phyloP scores from a whole-genome alignment of 2,113 vertebrate genomes.

The Eira barbara region DNA sequence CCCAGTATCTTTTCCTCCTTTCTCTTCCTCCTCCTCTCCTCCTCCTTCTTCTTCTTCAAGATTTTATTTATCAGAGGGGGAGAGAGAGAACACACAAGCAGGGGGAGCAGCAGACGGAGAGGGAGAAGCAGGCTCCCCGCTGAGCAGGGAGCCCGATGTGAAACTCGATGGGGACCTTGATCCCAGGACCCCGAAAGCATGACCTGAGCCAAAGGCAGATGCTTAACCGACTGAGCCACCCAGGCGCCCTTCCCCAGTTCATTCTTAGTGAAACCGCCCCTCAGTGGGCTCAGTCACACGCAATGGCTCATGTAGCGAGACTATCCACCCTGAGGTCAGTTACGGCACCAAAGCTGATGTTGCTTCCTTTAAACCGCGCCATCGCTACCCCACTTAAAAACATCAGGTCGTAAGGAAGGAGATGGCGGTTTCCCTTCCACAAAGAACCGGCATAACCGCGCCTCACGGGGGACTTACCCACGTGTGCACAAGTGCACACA shows the following conservation, averaged over 20 bases:
- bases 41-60: neutral
- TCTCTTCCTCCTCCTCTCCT: too few species aligned
- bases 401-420: neutral
- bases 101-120: too few species aligned
- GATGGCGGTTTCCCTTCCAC: neutral
- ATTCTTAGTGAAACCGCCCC: neutral
- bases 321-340: neutral
- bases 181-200: neutral
- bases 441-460: neutral
- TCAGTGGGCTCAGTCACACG: neutral
- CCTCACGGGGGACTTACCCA: rapidly evolving
- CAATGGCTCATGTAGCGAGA: rapidly evolving
- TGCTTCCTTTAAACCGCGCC: neutral
- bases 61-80: neutral
- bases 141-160: too few species aligned
- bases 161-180: too few species aligned
- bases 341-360: neutral
- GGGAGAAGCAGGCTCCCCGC: neutral
- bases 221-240: neutral
- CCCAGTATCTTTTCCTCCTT: neutral
- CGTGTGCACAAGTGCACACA: rapidly evolving
- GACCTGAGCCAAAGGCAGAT: too few species aligned
- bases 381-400: neutral
- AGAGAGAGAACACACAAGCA: neutral
- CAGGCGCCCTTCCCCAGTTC: neutral